These are phyloP conservation scores for Cebus imitator DNA, from an alignment of 2,113 vertebrate species.

Conservation along the genomic window DNA sequence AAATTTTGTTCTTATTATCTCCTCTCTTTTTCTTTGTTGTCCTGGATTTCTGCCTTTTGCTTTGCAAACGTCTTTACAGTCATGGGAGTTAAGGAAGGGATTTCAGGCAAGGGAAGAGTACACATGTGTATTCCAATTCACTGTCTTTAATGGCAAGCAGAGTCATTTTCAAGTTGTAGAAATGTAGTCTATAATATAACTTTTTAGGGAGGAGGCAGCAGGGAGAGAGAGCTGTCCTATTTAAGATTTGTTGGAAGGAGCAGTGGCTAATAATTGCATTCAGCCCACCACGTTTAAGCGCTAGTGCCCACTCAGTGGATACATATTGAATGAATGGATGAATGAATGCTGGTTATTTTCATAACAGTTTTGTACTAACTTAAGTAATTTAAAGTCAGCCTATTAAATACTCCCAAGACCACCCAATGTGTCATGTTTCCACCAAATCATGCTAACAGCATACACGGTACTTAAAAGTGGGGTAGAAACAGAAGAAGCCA, in stretches of 20 bases:
- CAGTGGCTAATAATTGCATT: not conserved
- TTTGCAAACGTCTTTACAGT: constrained; percentile 53
- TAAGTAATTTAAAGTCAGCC: not conserved
- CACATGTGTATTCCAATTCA: not conserved
- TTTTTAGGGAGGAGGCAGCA: not conserved
- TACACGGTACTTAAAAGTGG: not conserved
- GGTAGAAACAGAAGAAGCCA: not conserved
- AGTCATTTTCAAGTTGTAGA: constrained; percentile 16
- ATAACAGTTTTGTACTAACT: not conserved
- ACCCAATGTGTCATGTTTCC: not conserved
- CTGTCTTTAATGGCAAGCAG: constrained; percentile 5
- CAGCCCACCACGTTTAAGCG: not conserved
- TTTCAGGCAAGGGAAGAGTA: constrained; percentile 38
- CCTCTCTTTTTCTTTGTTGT: constrained; percentile 55
- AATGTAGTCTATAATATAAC: not conserved
- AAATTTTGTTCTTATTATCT: constrained; percentile 53
- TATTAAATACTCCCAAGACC: not conserved
- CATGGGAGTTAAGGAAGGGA: constrained; percentile 41
- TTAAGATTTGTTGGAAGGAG: not conserved
- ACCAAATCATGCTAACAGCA: not conserved
- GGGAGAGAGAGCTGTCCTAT: not conserved
- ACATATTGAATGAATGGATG: not conserved
- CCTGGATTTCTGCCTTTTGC: constrained; percentile 51
- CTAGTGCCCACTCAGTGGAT: not conserved
- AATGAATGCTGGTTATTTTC: not conserved